phyloP scores from a whole-genome alignment of 2,888 invertebrate genomes.

The Cryptocephalus primarius region DNA sequence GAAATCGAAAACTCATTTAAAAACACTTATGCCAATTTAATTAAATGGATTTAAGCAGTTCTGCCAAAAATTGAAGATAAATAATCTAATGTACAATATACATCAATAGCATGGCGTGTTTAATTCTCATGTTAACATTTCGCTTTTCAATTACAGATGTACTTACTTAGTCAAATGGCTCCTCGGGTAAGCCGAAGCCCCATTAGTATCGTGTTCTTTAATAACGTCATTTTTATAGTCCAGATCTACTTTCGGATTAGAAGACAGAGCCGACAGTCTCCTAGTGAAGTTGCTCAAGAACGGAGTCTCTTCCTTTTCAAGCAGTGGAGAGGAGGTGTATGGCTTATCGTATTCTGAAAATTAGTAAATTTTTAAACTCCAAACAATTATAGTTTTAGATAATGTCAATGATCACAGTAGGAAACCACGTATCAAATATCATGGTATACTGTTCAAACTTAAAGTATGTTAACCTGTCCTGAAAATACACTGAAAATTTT shows the following conservation, averaged over 20 bases:
- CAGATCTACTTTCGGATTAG: slow-evolving; percentile 21
- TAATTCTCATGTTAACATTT: too few relatives aligned
- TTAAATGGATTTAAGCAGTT: too few relatives aligned
- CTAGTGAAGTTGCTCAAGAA: slow-evolving; percentile 61
- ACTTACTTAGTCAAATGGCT: slow-evolving; percentile 20
- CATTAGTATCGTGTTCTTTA: slow-evolving; percentile 35
- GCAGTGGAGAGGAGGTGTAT: slow-evolving; percentile 11
- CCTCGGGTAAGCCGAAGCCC: slow-evolving; percentile 16
- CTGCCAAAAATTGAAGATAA: too few relatives aligned
- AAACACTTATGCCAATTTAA: too few relatives aligned
- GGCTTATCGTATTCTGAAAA: slow-evolving; percentile 23
- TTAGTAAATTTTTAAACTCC: not conserved
- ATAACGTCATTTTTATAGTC: slow-evolving; percentile 30
- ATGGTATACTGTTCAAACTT: too few relatives aligned
- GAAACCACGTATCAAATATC: too few relatives aligned
- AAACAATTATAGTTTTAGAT: not conserved
- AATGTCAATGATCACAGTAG: too few relatives aligned
- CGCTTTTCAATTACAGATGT: not conserved
- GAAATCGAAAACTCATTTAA: too few relatives aligned
- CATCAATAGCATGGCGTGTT: too few relatives aligned
- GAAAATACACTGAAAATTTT: too few relatives aligned
- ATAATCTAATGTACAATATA: too few relatives aligned
- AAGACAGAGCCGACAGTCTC: slow-evolving; percentile 40
- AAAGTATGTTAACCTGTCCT: too few relatives aligned
- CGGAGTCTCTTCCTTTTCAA: slow-evolving; percentile 48